Evolutionary conservation across 2,113 vertebrate genomes (phyloP).

Genomic region (Polyodon spathula): DNA sequence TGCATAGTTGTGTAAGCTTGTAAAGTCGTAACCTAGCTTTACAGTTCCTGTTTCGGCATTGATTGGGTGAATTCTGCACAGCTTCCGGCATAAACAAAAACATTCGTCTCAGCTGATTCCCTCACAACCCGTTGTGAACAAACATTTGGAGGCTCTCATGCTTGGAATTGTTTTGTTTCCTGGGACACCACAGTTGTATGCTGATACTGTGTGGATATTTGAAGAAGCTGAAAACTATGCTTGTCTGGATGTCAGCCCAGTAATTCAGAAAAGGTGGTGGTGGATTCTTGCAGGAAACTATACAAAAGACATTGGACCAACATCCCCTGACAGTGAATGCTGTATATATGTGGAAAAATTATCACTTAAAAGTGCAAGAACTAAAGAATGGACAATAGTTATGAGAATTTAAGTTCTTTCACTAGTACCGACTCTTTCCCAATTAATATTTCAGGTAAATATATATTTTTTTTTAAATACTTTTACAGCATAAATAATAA

Average conservation of each 20-base stretch:
- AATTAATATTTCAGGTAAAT: conserved; percentile 37
- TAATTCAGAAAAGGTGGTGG: conserved; percentile 21
- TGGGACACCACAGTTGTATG: not conserved
- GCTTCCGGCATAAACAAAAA: conserved; percentile 47
- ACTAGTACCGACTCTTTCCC: conserved; percentile 23
- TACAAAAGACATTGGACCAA: conserved; percentile 22
- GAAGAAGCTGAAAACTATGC: conserved; percentile 4
- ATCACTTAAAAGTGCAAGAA: conserved; percentile 14
- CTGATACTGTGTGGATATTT: not conserved
- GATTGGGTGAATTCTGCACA: conserved; percentile 34
- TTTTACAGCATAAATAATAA: too few relatives aligned
- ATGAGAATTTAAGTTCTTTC: conserved; percentile 27
- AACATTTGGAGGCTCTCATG: not conserved
- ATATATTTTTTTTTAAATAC: not conserved
- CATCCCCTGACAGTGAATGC: conserved; percentile 9
- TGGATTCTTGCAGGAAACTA: conserved; percentile 11
- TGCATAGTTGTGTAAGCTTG: not conserved
- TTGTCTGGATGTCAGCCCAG: conserved; percentile 1
- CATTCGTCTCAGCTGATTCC: conserved; percentile 31
- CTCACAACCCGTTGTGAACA: conserved; percentile 2
- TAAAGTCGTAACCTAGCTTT: not conserved
- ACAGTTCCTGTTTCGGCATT: conserved; percentile 36
- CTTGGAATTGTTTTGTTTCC: not conserved
- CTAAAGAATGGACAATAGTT: conserved; percentile 34
- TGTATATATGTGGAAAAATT: not conserved